phyloP scores from a whole-genome alignment of 1,140 invertebrate species.

The Drosophila repletoides region DNA sequence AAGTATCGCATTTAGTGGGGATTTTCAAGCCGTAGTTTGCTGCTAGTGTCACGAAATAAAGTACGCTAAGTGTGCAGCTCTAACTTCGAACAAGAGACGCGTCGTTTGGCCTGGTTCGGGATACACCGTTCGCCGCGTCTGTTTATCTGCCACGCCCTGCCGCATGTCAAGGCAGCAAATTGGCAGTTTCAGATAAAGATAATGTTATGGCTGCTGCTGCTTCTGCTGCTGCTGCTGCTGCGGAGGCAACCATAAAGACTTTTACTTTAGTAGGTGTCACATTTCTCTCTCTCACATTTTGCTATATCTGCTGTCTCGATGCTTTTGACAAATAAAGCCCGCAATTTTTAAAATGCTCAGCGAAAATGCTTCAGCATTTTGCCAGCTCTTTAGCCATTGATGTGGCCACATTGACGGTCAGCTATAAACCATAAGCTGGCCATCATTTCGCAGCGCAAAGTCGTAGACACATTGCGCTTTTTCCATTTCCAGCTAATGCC shows the following conservation, averaged over 20 bases:
- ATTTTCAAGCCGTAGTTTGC: no score
- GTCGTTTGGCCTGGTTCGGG: no score
- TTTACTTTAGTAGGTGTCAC: slow-evolving; percentile 72
- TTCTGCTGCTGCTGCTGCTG: slow-evolving; percentile 6
- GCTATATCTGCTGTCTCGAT: background rate
- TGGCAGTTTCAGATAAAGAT: slow-evolving; percentile 76
- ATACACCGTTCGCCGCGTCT: slow-evolving; percentile 3
- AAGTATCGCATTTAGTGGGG: no score
- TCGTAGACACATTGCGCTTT: slow-evolving; percentile 24
- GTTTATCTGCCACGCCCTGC: slow-evolving; percentile 53
- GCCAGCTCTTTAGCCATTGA: slow-evolving; percentile 9
- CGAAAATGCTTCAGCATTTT: slow-evolving; percentile 1
- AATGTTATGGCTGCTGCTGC: slow-evolving; percentile 65
- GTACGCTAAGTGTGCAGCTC: no score
- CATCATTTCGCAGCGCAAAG: slow-evolving; percentile 19
- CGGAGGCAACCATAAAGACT: slow-evolving; percentile 41
- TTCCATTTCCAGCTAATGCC: slow-evolving; percentile 8
- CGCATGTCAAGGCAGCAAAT: slow-evolving; percentile 57
- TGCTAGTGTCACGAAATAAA: no score
- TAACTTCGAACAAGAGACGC: background rate
- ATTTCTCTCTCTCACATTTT: slow-evolving; percentile 47
- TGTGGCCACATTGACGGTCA: slow-evolving; percentile 1
- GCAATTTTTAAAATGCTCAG: slow-evolving; percentile 48
- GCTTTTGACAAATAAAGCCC: slow-evolving; percentile 63
- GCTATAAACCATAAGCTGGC: slow-evolving; percentile 37